Conservation (phyloP, 2,797 vertebrate species). For the Hemibagrus guttatus region DNA sequence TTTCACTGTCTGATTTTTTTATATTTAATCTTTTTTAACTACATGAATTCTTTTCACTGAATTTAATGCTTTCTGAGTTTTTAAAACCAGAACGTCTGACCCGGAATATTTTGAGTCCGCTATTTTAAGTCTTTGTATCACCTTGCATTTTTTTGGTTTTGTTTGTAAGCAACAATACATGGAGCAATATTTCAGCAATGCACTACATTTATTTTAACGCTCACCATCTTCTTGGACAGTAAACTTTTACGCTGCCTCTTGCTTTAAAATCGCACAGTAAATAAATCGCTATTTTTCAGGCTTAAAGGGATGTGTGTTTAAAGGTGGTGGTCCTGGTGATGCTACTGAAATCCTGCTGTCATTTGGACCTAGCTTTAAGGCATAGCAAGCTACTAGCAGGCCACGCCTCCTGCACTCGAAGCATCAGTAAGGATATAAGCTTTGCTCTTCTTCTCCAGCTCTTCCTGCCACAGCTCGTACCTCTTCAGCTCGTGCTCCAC, state of each 20-base stretch:
- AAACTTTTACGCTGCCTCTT: background rate
- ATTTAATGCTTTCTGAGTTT: too few relatives aligned
- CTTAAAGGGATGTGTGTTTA: background rate
- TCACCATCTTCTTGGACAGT: background rate
- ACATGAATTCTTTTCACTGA: too few relatives aligned
- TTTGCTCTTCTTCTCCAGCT: conserved; percentile 91
- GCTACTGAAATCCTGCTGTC: background rate
- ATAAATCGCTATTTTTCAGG: background rate
- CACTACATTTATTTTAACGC: background rate
- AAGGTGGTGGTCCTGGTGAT: background rate
- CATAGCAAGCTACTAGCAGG: background rate
- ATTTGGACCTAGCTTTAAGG: background rate
- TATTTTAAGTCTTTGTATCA: too few relatives aligned
- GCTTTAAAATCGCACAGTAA: background rate
- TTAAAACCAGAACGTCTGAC: too few relatives aligned
- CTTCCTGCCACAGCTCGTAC: conserved; percentile 91
- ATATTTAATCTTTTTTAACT: too few relatives aligned
- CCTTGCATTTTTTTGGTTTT: too few relatives aligned
- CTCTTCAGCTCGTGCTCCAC: conserved; percentile 95
- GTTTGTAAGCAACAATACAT: too few relatives aligned
- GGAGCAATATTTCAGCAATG: background rate
- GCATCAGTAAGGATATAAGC: conserved; percentile 88
- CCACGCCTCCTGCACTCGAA: background rate
- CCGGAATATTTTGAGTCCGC: too few relatives aligned
- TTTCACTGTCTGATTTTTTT: too few relatives aligned